phyloP scores from a whole-genome alignment of 2,888 invertebrate genomes.

The Drosophila mimica region DNA sequence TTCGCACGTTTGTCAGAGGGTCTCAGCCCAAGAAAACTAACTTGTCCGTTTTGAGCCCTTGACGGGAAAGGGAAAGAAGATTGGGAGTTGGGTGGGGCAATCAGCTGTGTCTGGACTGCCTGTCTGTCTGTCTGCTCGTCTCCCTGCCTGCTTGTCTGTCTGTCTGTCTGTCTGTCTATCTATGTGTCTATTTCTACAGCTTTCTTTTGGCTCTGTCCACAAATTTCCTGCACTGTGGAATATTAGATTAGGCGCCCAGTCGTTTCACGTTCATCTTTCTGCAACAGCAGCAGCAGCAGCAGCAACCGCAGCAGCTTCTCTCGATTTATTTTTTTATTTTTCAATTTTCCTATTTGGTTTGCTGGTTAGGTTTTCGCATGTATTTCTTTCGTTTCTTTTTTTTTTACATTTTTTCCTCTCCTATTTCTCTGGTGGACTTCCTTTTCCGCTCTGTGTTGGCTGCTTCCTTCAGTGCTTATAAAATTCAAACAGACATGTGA shows the following conservation, averaged over 20 bases:
- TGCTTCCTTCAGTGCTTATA: constrained; percentile 54
- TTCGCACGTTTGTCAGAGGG: constrained; percentile 56
- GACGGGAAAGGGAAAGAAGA: neutral
- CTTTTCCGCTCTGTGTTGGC: constrained; percentile 46
- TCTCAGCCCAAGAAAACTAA: constrained; percentile 44
- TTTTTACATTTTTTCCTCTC: constrained; percentile 12
- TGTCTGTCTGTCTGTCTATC: constrained; percentile 13
- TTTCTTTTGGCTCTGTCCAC: constrained; percentile 50
- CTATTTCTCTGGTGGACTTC: constrained; percentile 46
- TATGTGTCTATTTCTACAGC: constrained; percentile 25
- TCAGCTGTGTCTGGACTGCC: constrained; percentile 49
- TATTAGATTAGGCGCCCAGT: constrained; percentile 70
- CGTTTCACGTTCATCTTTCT: constrained; percentile 41
- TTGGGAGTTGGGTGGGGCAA: constrained; percentile 27
- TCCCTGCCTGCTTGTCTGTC: neutral
- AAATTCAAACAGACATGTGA: constrained; percentile 74
- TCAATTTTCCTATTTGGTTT: constrained; percentile 69
- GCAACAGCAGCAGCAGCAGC: constrained; percentile 15
- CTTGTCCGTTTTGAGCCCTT: constrained; percentile 44
- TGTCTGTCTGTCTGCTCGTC: constrained; percentile 1
- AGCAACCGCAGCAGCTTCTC: constrained; percentile 49
- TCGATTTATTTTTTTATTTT: constrained; percentile 55
- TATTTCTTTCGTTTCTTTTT: constrained; percentile 7
- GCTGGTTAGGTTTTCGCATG: constrained; percentile 52
- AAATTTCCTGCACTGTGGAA: constrained; percentile 72